Conservation (phyloP, 2,113 vertebrate genomes). For the Cyanoramphus novaezelandiae region DNA sequence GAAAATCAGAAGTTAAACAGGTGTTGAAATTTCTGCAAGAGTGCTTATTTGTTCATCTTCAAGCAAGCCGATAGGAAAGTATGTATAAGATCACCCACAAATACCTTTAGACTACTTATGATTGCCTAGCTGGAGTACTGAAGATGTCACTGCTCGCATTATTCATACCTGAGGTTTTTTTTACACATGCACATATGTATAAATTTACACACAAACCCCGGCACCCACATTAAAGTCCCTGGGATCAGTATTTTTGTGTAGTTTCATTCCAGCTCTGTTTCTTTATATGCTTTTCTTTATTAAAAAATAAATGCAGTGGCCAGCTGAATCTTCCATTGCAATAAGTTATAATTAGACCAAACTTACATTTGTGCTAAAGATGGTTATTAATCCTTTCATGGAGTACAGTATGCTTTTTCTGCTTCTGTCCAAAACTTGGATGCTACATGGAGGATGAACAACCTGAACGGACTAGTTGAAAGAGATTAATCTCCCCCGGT, state of each 20-base stretch:
- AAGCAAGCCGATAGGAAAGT: not conserved
- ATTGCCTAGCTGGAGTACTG: not conserved
- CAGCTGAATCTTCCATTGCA: not conserved
- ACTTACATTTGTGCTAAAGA: not conserved
- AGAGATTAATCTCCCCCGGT: not conserved
- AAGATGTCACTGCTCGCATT: not conserved
- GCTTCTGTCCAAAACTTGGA: accelerated
- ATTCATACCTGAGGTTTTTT: not conserved
- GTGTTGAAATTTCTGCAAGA: not conserved
- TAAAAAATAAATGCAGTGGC: not conserved
- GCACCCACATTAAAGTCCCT: not conserved
- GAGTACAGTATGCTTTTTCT: not conserved
- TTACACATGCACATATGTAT: accelerated
- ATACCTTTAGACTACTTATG: not conserved
- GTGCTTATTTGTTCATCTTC: not conserved
- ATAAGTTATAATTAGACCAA: not conserved
- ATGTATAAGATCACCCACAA: not conserved
- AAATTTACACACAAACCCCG: not conserved
- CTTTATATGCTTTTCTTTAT: not conserved
- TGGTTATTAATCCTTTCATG: not conserved
- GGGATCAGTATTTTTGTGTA: not conserved
- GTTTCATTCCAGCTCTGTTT: not conserved
- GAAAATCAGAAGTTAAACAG: not conserved
- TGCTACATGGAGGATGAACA: not conserved
- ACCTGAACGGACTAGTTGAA: not conserved